Percentiles rank a stretch among this genome's conserved stretches.
phyloP scores from a whole-genome alignment of 2,113 vertebrate species.

The Regulus satrapa region DNA sequence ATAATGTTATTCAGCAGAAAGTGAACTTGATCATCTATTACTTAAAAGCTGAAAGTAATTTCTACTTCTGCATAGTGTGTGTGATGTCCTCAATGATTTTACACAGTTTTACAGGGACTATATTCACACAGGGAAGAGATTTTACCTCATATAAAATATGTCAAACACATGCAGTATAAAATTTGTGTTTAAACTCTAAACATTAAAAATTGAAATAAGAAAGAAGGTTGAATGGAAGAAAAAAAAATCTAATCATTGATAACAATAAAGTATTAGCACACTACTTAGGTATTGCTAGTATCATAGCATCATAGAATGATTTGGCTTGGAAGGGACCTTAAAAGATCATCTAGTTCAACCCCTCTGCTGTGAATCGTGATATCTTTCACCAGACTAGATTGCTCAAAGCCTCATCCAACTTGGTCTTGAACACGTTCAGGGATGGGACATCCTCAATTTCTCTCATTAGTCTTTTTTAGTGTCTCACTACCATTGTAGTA shows the following conservation, averaged over 20 bases:
- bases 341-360: neutral
- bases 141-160: neutral
- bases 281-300: neutral
- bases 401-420: neutral
- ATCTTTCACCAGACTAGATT: neutral
- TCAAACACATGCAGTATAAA: neutral
- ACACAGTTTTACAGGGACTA: neutral
- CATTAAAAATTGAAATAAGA: neutral
- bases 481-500: neutral
- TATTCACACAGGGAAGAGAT: neutral
- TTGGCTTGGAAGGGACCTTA: neutral
- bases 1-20: neutral
- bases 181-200: neutral
- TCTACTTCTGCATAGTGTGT: neutral
- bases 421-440: neutral
- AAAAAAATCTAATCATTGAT: neutral
- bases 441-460: accelerated
- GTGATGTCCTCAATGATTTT: neutral
- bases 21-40: neutral
- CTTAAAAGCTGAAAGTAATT: neutral
- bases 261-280: neutral
- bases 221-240: neutral
- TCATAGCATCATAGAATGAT: neutral
- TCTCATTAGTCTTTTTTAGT: neutral
- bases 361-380: neutral